These are phyloP conservation scores for Acanthis flammea DNA, from an alignment of 2,797 vertebrate species.

Conservation along the genomic window DNA sequence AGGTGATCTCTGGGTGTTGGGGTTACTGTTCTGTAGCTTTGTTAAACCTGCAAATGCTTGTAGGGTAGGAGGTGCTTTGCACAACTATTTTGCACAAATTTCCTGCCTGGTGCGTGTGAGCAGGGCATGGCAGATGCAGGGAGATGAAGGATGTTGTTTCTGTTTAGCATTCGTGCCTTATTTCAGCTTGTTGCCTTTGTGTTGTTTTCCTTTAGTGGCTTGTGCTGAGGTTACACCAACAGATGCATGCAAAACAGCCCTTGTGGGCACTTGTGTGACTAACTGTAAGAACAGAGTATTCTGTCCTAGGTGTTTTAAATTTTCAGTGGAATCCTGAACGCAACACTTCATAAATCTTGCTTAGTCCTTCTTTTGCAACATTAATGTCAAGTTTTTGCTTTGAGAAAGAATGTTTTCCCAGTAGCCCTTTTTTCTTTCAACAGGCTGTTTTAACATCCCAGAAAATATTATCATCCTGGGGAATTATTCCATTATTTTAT, in stretches of 20 bases:
- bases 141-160: neutral
- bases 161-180: neutral
- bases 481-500: slow-evolving; percentile 13
- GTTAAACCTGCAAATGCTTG: neutral
- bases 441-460: neutral
- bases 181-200: neutral
- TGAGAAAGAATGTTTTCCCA: neutral
- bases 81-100: neutral
- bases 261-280: neutral
- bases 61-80: neutral
- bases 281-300: neutral
- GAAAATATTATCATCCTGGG: slow-evolving; percentile 1
- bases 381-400: neutral
- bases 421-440: neutral
- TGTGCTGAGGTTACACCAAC: slow-evolving; percentile 15
- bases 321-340: neutral
- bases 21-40: neutral
- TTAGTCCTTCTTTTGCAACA: neutral
- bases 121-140: neutral
- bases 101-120: neutral
- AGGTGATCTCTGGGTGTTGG: neutral
- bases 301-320: neutral
- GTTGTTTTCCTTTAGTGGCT: neutral
- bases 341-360: neutral
- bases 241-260: neutral